Base-by-base conservation (phyloP, 2,797 vertebrate genomes). In the Syndactyla subalaris region DNA sequence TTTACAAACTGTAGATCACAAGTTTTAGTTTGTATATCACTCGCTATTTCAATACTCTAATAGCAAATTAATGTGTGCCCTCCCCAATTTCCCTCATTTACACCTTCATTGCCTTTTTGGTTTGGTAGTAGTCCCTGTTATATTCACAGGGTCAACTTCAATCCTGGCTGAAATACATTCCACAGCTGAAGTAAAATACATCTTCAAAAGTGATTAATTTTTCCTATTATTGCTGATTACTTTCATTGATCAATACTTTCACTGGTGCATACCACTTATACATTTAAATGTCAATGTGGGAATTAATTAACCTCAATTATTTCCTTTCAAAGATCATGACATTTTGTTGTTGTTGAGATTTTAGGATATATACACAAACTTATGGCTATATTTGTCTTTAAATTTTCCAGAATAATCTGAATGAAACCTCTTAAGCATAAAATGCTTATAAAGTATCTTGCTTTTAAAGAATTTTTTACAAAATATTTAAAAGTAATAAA, bases 181-280 rank as follows among this genome's bases (percentile, higher is more conserved):
- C 38, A 45, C 32, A 82, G 63, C 30, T 75, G 88, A 83, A 95
- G 38, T 78, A 5, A 81, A 84, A 89, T 54, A 72, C n/a, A 52
- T 68, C 58, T 85, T 43, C 38, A 12, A 12, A 92, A 92, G 24
- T 66, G 54, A 94, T 85, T 85, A 49, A 66, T 88, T 95, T 96
- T 94, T 82, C 48, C 51, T 93, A 6, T 85, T 89, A 91, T 85
- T 93, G 57, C 85, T 83, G 82, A 92, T 93, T 85, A 57, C 79
- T 95, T 95, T 71, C 46, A 72, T 2, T 80, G 79, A 94, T 89
- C 81, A 78, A 80, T 91, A 88, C 49, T 85, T 89, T 89, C 84
- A 92, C 65, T 92, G 66, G 51, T 91, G 71, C 32, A 72, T 59
- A 55, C 52, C 52, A 66, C 79, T 84, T 57, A 75, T 91, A 82